phyloP scores from a whole-genome alignment of 2,797 vertebrate genomes.

The Squalus acanthias region DNA sequence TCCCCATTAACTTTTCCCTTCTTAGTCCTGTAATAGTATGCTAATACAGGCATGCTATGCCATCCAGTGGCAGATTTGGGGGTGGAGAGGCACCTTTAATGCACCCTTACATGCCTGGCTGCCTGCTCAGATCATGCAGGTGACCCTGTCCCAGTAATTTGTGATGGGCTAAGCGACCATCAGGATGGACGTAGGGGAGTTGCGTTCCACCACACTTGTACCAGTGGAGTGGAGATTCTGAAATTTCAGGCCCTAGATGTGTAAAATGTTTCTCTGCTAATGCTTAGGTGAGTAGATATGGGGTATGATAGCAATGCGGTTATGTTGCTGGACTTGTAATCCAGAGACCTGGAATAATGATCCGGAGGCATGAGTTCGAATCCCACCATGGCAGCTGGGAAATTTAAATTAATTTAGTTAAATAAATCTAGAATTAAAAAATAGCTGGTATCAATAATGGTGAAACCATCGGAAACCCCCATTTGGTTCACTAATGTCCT shows the following conservation, averaged over 20 bases:
- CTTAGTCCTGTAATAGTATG: not conserved
- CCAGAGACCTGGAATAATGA: too few relatives aligned
- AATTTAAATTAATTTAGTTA: too few relatives aligned
- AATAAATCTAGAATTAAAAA: too few relatives aligned
- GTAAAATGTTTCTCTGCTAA: not conserved
- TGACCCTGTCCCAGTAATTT: not conserved
- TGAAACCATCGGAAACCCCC: too few relatives aligned
- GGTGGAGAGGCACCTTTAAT: not conserved
- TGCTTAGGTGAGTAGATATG: not conserved
- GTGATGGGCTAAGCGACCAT: not conserved
- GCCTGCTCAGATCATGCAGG: not conserved
- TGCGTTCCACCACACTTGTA: not conserved
- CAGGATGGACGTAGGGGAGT: not conserved
- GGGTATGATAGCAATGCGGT: too few relatives aligned
- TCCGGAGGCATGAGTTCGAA: too few relatives aligned
- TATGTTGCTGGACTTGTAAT: too few relatives aligned
- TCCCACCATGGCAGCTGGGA: too few relatives aligned
- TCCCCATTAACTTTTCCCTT: not conserved
- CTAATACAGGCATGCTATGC: not conserved
- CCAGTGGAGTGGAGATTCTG: not conserved
- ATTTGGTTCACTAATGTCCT: too few relatives aligned
- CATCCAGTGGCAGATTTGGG: not conserved
- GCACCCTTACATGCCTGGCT: not conserved
- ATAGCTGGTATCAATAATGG: too few relatives aligned
- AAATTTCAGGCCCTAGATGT: not conserved